Evolutionary conservation across 2,888 invertebrate genomes (phyloP).

Genomic region (Sminthurides aquaticus): DNA sequence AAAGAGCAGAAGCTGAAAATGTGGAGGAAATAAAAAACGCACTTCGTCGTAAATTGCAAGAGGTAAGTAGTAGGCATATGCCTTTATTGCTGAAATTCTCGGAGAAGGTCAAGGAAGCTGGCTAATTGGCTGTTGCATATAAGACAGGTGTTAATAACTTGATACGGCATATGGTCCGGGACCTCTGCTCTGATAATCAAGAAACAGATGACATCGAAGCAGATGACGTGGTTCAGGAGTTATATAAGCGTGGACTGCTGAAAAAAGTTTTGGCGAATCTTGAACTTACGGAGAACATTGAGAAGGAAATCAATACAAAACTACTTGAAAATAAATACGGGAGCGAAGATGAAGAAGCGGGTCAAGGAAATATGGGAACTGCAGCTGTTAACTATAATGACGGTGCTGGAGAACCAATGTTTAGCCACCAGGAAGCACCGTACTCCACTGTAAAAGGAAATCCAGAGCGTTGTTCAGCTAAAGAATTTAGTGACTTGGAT

Average conservation of each 20-base stretch:
- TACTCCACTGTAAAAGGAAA: too few relatives aligned
- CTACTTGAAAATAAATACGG: not conserved
- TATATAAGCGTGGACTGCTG: conserved; percentile 31
- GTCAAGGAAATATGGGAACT: not conserved
- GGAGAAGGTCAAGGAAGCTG: too few relatives aligned
- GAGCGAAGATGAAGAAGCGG: not conserved
- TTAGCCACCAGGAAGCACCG: not conserved
- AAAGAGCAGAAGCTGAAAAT: too few relatives aligned
- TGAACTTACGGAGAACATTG: conserved; percentile 9
- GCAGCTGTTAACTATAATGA: not conserved
- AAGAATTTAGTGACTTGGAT: not conserved
- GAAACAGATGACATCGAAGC: conserved; percentile 19
- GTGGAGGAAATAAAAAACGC: not conserved
- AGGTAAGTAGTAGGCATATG: too few relatives aligned
- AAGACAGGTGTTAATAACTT: conserved; percentile 31
- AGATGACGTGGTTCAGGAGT: conserved; percentile 28
- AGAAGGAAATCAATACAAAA: not conserved
- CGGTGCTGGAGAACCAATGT: not conserved
- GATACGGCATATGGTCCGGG: conserved; percentile 29
- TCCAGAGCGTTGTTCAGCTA: too few relatives aligned
- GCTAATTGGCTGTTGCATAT: too few relatives aligned
- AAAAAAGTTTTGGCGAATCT: conserved; percentile 24
- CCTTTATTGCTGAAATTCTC: too few relatives aligned
- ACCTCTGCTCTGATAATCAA: conserved; percentile 21
- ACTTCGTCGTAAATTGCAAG: not conserved